These are phyloP conservation scores for Carterocephalus palaemon DNA, from an alignment of 2,888 invertebrate species.

Conservation along the genomic window DNA sequence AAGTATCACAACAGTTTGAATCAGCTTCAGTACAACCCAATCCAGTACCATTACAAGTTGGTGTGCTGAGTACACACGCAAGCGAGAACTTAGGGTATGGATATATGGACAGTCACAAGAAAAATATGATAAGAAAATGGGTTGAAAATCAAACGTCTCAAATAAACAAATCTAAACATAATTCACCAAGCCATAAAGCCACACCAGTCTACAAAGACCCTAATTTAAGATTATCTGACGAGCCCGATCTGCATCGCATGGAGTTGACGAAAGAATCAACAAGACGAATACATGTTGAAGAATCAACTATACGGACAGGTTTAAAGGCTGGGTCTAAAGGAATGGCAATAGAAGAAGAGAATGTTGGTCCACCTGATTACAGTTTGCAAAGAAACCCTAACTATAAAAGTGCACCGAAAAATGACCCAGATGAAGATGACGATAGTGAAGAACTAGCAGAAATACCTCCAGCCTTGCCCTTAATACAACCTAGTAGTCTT, in stretches of 20 bases:
- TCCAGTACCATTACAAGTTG: slow-evolving; percentile 59
- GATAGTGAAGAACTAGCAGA: slow-evolving; percentile 89
- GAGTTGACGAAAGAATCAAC: slow-evolving; percentile 75
- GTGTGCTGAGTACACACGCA: slow-evolving; percentile 64
- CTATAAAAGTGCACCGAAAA: slow-evolving; percentile 58
- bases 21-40: slow-evolving; percentile 81
- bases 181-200: slow-evolving; percentile 69
- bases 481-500: slow-evolving; percentile 84
- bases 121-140: slow-evolving; percentile 95
- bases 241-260: slow-evolving; percentile 57
- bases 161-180: slow-evolving; percentile 83
- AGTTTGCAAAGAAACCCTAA: slow-evolving; percentile 43
- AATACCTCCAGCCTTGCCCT: slow-evolving; percentile 88
- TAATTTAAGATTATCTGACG: slow-evolving; percentile 48
- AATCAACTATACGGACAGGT: slow-evolving; percentile 80
- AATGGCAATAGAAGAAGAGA: slow-evolving; percentile 73
- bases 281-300: slow-evolving; percentile 78
- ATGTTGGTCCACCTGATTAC: slow-evolving; percentile 60
- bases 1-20: slow-evolving; percentile 69
- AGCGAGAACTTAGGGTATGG: slow-evolving; percentile 84
- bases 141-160: slow-evolving; percentile 93
- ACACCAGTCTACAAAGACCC: slow-evolving; percentile 47
- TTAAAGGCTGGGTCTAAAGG: slow-evolving; percentile 76
- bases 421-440: slow-evolving; percentile 83
- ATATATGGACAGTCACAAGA: slow-evolving; percentile 95